Conservation (phyloP, 2,888 invertebrate species). For the Caenorhabditis wallacei region DNA sequence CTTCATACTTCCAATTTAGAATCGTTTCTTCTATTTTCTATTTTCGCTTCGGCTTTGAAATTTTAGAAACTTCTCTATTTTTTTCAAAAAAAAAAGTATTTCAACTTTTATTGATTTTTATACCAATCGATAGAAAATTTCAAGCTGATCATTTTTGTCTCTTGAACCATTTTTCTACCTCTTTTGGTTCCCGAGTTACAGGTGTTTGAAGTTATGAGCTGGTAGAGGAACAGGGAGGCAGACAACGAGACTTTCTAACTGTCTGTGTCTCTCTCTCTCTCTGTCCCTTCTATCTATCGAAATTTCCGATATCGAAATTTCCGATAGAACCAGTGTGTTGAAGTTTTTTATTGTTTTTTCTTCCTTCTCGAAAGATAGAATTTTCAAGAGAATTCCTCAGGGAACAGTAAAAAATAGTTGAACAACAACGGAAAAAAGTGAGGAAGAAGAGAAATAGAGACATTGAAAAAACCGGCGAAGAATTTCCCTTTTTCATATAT, state of each 20-base stretch:
- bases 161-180: no score
- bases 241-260: neutral
- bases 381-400: neutral
- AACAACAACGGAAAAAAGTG: neutral
- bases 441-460: neutral
- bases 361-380: neutral
- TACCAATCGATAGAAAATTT: no score
- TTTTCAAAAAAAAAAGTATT: no score
- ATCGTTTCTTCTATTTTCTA: no score
- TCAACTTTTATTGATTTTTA: no score
- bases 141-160: no score
- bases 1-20: no score
- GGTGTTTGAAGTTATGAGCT: no score
- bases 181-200: no score
- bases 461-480: neutral
- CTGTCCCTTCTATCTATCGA: neutral
- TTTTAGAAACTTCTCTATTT: no score
- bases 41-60: no score
- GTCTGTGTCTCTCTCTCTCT: neutral
- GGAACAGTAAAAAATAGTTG: constrained; percentile 15
- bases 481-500: neutral
- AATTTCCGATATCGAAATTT: neutral
- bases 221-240: no score
- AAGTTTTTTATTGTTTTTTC: neutral
- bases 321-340: neutral